Base-by-base conservation (phyloP, 2,113 vertebrate species). In the Pogona vitticeps region DNA sequence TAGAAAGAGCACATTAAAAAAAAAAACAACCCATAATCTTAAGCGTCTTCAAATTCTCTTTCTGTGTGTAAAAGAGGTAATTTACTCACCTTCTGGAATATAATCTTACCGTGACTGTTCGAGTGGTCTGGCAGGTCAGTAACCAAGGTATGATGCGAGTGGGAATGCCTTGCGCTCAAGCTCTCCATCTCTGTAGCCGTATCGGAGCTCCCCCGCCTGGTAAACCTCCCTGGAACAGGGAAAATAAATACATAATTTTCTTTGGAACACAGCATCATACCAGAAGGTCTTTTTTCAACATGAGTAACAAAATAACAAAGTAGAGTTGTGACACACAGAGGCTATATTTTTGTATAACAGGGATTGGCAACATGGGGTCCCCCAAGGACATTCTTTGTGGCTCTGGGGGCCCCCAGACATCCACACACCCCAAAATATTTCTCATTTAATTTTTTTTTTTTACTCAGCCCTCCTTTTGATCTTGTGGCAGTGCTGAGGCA, bases 71-170 rank as follows among this genome's bases (percentile, higher is more conserved):
- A 12, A 72, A 52, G 86, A 23, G 9, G 65, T 9, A 42, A 63
- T 28, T 71, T 76, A 1, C 59, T 80, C 92, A 98, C 98, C 98
- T 95, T 99, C 98, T 94, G 98, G 94, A 98, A 96, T 0, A 97
- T 97, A 92, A 98, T 98, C 10, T 99, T 98, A 21, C 98, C 98
- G 31, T 99, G 98, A 94, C 98, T 99, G 97, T 99, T 99, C 21
- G 98, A 97, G 91, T 98, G 98, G 93, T 99, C 98, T 0, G 98
- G 98, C 89, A 98, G 94, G 20, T 99, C 98, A 31, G 98, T 95
- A 83, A 98, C 96, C 88, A 98, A 95, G 0, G 98, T 98, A 86
- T 99, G 99, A 70, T 99, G 99, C 0, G 99, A 99, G 75, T 99
- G 99, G 0, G 98, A 98, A 92, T 99, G 98, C 88, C 98, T 97